These are phyloP conservation scores for Sceliomorpha sp. DNA, from an alignment of 2,888 invertebrate genomes.

Conservation along the genomic window DNA sequence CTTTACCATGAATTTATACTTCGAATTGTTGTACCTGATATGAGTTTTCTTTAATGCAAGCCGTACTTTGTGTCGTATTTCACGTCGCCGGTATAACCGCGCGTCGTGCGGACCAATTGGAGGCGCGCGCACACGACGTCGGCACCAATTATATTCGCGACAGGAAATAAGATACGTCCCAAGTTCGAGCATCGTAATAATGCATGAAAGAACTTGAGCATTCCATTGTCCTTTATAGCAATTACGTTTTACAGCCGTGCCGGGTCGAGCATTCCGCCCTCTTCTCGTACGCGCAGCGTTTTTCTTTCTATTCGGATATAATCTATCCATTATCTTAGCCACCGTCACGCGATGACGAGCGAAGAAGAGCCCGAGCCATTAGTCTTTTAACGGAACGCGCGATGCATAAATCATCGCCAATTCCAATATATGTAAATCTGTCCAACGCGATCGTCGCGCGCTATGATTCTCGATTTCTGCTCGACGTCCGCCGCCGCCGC, in stretches of 20 bases:
- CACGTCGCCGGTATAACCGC: slow-evolving; percentile 31
- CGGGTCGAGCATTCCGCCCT: slow-evolving; percentile 54
- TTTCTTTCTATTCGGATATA: slow-evolving; percentile 40
- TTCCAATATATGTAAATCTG: slow-evolving; percentile 19
- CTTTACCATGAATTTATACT: too few species aligned
- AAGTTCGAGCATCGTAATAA: slow-evolving; percentile 49
- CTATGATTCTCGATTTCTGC: background rate
- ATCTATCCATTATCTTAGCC: slow-evolving; percentile 44
- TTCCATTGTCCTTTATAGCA: slow-evolving; percentile 55
- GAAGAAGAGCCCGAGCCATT: slow-evolving; percentile 5
- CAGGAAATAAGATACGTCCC: slow-evolving; percentile 53
- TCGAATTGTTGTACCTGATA: too few species aligned
- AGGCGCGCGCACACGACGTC: slow-evolving; percentile 36
- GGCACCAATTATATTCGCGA: slow-evolving; percentile 56
- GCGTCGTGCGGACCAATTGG: slow-evolving; percentile 38
- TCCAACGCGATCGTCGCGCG: slow-evolving; percentile 10
- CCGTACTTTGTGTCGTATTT: too few species aligned
- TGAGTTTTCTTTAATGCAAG: too few species aligned
- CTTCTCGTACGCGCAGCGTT: slow-evolving; percentile 19
- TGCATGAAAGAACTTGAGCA: slow-evolving; percentile 55
- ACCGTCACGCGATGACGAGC: slow-evolving; percentile 39
- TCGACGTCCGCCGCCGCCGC: background rate
- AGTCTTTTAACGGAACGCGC: slow-evolving; percentile 10
- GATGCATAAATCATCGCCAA: slow-evolving; percentile 44
- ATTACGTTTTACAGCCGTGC: slow-evolving; percentile 53